phyloP scores from a whole-genome alignment of 2,888 invertebrate genomes.

The Leptopilina drosophilae region DNA sequence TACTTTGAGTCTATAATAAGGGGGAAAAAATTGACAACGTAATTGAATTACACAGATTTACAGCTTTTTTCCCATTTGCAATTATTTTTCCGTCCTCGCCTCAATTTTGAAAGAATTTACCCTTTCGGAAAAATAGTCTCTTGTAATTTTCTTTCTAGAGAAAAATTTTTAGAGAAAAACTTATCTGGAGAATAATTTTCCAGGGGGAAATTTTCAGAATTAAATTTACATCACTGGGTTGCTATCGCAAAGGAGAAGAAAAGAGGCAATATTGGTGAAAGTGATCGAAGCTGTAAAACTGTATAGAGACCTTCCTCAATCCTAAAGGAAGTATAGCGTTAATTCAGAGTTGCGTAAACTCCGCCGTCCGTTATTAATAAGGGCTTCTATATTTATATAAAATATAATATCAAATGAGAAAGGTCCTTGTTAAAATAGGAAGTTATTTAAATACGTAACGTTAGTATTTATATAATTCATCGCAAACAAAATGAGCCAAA shows the following conservation, averaged over 20 bases:
- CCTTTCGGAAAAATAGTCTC: background rate
- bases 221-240: slow-evolving; percentile 8
- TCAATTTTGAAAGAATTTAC: background rate
- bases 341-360: slow-evolving; percentile 37
- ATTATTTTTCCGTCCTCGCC: background rate
- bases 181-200: background rate
- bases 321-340: slow-evolving; percentile 11
- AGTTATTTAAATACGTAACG: slow-evolving; percentile 32
- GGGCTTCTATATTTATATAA: slow-evolving; percentile 6
- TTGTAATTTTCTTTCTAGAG: background rate
- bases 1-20: slow-evolving; percentile 21
- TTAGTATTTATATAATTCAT: slow-evolving; percentile 38
- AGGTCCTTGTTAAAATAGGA: slow-evolving; percentile 29
- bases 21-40: background rate
- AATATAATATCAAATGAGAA: slow-evolving; percentile 30
- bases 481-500: slow-evolving; percentile 30
- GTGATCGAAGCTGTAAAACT: slow-evolving; percentile 33
- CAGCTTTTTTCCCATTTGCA: slow-evolving; percentile 17
- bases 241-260: background rate
- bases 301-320: slow-evolving; percentile 33
- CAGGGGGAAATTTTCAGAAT: background rate
- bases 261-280: slow-evolving; percentile 11
- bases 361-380: slow-evolving; percentile 10
- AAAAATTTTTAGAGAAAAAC: background rate
- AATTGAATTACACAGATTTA: slow-evolving; percentile 14